These are phyloP conservation scores for Metellina segmentata DNA, from an alignment of 2,888 invertebrate genomes.

Conservation along the genomic window DNA sequence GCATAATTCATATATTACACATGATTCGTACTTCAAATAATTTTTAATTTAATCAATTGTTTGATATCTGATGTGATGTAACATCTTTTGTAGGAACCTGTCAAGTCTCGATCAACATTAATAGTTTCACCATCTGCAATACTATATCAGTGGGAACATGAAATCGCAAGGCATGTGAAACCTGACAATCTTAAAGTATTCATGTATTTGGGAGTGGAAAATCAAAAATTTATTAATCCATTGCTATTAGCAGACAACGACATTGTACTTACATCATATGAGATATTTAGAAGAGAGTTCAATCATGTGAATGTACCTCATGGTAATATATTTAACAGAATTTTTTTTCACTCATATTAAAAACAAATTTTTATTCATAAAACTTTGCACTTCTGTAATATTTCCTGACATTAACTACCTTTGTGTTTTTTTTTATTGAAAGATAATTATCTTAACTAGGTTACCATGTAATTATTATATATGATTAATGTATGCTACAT, in stretches of 20 bases:
- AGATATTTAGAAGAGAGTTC: slow-evolving; percentile 85
- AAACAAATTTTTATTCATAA: too few species aligned
- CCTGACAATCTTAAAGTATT: slow-evolving; percentile 81
- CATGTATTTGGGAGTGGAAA: slow-evolving; percentile 82
- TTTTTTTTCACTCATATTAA: too few species aligned
- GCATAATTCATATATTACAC: too few species aligned
- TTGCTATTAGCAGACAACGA: slow-evolving; percentile 85
- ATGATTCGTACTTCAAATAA: too few species aligned
- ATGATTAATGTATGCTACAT: too few species aligned
- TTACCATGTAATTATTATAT: too few species aligned
- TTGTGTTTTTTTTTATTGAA: too few species aligned
- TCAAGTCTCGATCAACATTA: slow-evolving; percentile 85
- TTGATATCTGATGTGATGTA: too few species aligned
- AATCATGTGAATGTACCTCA: slow-evolving; percentile 84
- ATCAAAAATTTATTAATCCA: slow-evolving; percentile 84
- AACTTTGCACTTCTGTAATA: too few species aligned
- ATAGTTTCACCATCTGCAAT: slow-evolving; percentile 87
- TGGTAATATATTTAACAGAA: slow-evolving; percentile 21
- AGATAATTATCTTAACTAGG: too few species aligned
- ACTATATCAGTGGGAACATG: slow-evolving; percentile 87
- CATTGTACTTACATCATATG: slow-evolving; percentile 88
- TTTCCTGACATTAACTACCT: too few species aligned
- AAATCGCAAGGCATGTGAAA: slow-evolving; percentile 85
- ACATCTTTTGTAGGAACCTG: slow-evolving; percentile 80
- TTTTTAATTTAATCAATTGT: too few species aligned